Evolutionary conservation across 2,797 vertebrate genomes (phyloP), one percentile per base, ranked within the genome.

Genomic region (Falco columbarius): DNA sequence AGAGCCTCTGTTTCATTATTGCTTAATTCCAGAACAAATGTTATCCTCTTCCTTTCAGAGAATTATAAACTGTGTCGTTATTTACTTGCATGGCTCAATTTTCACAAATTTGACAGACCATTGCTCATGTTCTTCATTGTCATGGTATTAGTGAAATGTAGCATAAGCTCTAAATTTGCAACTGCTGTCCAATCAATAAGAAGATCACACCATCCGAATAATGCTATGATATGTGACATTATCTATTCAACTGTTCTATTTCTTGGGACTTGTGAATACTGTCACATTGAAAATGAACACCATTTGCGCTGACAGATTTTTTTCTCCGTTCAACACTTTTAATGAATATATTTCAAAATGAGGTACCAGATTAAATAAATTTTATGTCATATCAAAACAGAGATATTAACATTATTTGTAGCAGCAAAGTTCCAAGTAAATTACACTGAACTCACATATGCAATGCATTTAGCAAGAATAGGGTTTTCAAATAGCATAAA

Each of bases 121-220:
- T 96, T 97, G 96, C 95, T 97, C 97, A 95, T 84, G 88, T 91
- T 97, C 94, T 95, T 92, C 95, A 97, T 98, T 98, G 97, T 97
- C 95, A 96, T 34, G 91, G 90, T 96, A 95, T 97, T 96, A 97
- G 97, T 96, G 97, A 98, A 98, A 97, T 97, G 97, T 94, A 98
- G 95, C 95, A 92, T 97, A 95, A 97, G 94, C 96, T 95, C 96
- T 92, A 96, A 95, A 96, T 94, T 94, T 96, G 89, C 88, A 96
- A 47, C 90, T 92, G 72, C 85, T 74, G 23, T 91, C 94, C 95
- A 95, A 73, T 96, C 95, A 95, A 87, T 82, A 90, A 96, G 91
- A 93, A 94, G 92, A 96, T 93, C 86, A 88, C 67, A 74, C 73
- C 54, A 67, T 85, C 74, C 42, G 74, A 97, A 90, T 70, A 97